Evolutionary conservation across 2,888 invertebrate genomes (phyloP), one percentile per base, ranked within the genome.

Genomic region (Eristalis pertinax): DNA sequence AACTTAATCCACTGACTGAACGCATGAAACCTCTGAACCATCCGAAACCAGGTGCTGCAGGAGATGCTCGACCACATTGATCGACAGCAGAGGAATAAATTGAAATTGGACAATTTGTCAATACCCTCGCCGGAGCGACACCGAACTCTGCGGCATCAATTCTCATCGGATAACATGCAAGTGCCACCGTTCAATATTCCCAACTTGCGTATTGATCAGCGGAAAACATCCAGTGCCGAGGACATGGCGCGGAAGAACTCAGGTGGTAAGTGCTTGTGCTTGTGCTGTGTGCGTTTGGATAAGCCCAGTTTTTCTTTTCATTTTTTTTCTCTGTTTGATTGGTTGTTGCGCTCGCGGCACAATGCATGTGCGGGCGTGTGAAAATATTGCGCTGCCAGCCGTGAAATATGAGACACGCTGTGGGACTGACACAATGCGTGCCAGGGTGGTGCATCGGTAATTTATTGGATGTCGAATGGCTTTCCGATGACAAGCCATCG

Each of bases 41-140:
- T 38, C 13, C 19, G 50, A 80, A 67, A 89, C 78, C 91, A 95
- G 95, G 97, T 98, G 65, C 94, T 99, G 81, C 97, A 98, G 91
- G 98, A 98, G 90, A 98, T 99, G 98, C 94, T 99, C 91, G 97
- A 96, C 91, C 96, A 96, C 91, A 97, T 98, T 89, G 97, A 98
- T 92, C 95, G 96, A 89, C 97, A 97, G 91, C 98, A 98, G 92
- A 95, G 97, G 69, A 97, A 97, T 93, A 98, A 98, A 93, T 94
- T 99, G 92, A 97, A 97, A 93, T 93, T 97, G 91, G 98, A 98
- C 92, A 96, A 96, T 92, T 93, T 96, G 84, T 95, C 96, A 58
- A 93, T 96, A 90, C 95, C 96, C 68, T 96, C 96, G 90, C 96
- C 96, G 0, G 97, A 97, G 89, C 94, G 96, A 38, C 95, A 96